These are phyloP conservation scores for Morpho achilles DNA, from an alignment of 2,888 invertebrate species.

Conservation along the genomic window DNA sequence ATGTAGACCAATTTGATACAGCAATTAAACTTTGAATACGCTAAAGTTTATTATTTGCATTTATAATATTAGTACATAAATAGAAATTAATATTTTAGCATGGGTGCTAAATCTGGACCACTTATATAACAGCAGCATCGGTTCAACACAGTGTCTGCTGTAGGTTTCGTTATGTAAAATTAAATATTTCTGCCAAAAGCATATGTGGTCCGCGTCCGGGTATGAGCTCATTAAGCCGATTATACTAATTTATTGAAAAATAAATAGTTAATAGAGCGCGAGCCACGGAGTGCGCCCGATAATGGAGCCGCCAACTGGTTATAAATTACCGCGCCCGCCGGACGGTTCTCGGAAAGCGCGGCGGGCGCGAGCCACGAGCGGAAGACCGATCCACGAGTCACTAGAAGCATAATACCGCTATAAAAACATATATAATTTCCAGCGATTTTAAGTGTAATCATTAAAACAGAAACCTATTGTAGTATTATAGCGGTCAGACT, in stretches of 20 bases:
- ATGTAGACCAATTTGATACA: too few species aligned
- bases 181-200: background rate
- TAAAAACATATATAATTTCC: background rate
- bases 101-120: too few species aligned
- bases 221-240: slow-evolving; percentile 3
- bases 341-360: slow-evolving; percentile 11
- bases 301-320: slow-evolving; percentile 10
- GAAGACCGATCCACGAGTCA: background rate
- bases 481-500: too few species aligned
- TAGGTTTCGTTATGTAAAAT: background rate
- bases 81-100: too few species aligned
- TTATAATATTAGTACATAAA: too few species aligned
- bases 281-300: background rate
- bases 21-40: too few species aligned
- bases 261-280: background rate
- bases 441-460: background rate
- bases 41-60: too few species aligned
- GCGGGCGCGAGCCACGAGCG: background rate
- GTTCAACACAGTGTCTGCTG: background rate
- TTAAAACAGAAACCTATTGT: too few species aligned
- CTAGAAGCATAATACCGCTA: background rate
- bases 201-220: background rate
- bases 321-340: slow-evolving; percentile 10
- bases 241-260: background rate
- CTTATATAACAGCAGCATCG: too few species aligned